Evolutionary conservation across 2,113 vertebrate genomes (phyloP), one percentile per base, ranked within the genome.

Genomic region (Morphnarchus princeps): DNA sequence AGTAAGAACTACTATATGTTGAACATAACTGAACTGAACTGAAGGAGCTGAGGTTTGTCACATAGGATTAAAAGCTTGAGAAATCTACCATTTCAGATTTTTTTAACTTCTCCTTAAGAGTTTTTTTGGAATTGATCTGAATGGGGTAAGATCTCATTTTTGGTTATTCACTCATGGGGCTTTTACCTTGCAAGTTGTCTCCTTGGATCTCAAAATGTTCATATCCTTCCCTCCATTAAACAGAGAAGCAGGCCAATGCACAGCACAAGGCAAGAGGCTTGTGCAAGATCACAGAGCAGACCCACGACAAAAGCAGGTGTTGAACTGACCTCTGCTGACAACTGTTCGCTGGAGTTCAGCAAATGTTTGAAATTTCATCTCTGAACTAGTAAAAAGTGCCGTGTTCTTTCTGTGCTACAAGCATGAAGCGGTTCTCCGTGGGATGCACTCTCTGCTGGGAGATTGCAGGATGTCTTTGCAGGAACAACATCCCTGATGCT

Each of bases 361-460:
- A 77, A 31, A 36, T 31, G 42, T 67, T 72, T 73, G 61, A 73
- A 54, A 74, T 73, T 67, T 78, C 20, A 11, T 6, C 26, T 81
- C 43, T 38, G 70, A 67, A 72, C 29, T 6, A 36, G 29, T 52
- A 50, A 62, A 47, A 81, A 42, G 10, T 57, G 12, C 13, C 31
- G 26, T 3, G 1, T 52, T 67, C 2, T 0, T 57, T 72, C 52
- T 36, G 45, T 20, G n/a, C 38, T 54, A 10, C 7, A 57, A 38
- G n/a, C 34, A n/a, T 26, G 22, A 61, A 55, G 47, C 22, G 11
- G 52, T 34, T 57, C 42, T 71, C 79, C 1, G 0, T 18, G 45
- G 58, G 47, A 57, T 34, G 25, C 16, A 9, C 10, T 62, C 40
- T 74, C 70, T 52, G 25, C 40, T 78, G 84, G 65, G 74, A 71